Conservation (phyloP, 2,888 invertebrate genomes). For the Trissonchulus latispiculum region DNA sequence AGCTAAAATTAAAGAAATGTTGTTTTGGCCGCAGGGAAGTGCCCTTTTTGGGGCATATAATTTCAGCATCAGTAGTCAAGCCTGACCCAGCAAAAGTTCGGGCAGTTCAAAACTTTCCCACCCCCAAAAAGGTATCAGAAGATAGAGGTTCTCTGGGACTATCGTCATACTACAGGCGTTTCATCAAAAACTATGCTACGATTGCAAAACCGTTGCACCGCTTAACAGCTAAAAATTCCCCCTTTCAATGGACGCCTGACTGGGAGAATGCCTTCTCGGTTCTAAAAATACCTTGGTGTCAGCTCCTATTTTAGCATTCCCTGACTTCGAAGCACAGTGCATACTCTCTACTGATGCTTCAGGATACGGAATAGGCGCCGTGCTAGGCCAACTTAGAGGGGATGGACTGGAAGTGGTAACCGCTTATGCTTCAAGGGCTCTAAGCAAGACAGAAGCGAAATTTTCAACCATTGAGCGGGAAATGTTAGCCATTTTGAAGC, state of each 20-base stretch:
- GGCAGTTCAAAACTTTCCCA: not conserved
- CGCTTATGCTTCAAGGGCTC: slow-evolving; percentile 28
- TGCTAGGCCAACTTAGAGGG: no score
- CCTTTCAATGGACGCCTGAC: not conserved
- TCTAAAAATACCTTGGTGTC: slow-evolving; percentile 6
- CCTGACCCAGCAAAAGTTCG: not conserved
- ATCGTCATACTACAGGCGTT: slow-evolving; percentile 4
- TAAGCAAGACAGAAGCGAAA: slow-evolving; percentile 39
- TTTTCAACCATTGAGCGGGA: slow-evolving; percentile 31
- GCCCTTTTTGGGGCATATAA: not conserved
- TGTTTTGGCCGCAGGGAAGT: not conserved
- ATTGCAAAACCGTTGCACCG: not conserved
- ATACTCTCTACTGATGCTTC: slow-evolving; percentile 35
- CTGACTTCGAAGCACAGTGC: slow-evolving; percentile 30
- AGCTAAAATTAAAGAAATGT: not conserved
- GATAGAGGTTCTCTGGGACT: not conserved
- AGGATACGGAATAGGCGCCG: slow-evolving; percentile 32
- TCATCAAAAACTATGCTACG: not conserved
- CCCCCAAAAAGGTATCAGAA: not conserved
- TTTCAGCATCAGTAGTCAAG: not conserved
- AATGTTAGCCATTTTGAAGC: slow-evolving; percentile 30
- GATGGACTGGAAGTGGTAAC: slow-evolving; percentile 26
- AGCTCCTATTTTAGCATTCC: slow-evolving; percentile 29
- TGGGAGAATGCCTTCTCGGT: not conserved
- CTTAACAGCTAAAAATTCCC: not conserved